Percentiles rank a stretch among this genome's conserved stretches.
phyloP scores from a whole-genome alignment of 2,888 invertebrate species.

The Acronicta aceris region DNA sequence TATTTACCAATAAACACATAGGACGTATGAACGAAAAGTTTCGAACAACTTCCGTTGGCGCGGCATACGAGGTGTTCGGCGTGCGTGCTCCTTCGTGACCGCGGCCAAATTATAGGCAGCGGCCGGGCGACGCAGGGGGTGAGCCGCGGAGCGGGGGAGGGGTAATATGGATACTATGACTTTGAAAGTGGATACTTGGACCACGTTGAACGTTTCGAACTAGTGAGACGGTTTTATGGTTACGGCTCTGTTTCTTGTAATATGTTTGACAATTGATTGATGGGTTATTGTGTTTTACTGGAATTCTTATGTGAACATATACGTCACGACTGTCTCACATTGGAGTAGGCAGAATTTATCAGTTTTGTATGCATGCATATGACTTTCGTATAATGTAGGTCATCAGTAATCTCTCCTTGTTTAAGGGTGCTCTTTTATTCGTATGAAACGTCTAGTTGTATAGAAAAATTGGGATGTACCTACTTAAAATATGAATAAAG shows the following conservation, averaged over 20 bases:
- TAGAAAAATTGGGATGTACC: too few species aligned
- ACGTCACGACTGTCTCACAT: too few species aligned
- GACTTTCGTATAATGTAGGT: too few species aligned
- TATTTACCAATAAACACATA: conserved; percentile 55
- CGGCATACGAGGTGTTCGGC: conserved; percentile 47
- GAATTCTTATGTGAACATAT: too few species aligned
- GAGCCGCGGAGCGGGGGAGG: conserved; percentile 1
- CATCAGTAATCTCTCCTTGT: too few species aligned
- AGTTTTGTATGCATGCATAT: too few species aligned
- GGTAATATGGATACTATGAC: conserved; percentile 59
- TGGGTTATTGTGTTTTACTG: neutral
- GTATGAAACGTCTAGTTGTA: too few species aligned
- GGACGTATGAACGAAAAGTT: conserved; percentile 60
- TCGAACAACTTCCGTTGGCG: conserved; percentile 49
- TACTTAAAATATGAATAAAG: too few species aligned
- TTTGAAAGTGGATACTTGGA: conserved; percentile 58
- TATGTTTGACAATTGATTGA: conserved; percentile 37
- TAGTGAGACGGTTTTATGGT: conserved; percentile 41
- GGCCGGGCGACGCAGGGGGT: conserved; percentile 20
- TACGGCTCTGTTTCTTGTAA: conserved; percentile 46
- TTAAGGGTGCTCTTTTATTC: too few species aligned
- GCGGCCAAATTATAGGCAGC: conserved; percentile 48
- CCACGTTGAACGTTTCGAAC: conserved; percentile 49
- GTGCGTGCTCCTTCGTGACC: conserved; percentile 56
- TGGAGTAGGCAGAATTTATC: too few species aligned